Evolutionary conservation across 1,140 invertebrate species (phyloP), one percentile per base, ranked within the genome.

Genomic region (Plectrocnemia conspersa): DNA sequence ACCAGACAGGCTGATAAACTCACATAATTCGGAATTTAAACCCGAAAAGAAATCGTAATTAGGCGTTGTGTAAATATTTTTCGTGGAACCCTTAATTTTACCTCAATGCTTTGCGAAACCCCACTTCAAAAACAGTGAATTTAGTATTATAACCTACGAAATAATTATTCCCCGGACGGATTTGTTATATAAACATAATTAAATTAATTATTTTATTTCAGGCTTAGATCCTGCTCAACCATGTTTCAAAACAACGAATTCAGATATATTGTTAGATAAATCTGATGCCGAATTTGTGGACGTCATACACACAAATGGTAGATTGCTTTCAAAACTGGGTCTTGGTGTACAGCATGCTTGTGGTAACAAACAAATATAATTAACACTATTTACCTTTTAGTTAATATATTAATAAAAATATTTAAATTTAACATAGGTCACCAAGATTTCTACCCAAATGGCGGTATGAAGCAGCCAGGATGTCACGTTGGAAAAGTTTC

Each of bases 371-470:
- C 25, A 10, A 13, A 13, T 18, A 40, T 16, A 18, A 40, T 10
- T 5, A 33, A n/a, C 6, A 29, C n/a, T 29, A 6, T 6, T 6
- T 29, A 29, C 6, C n/a, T 29, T 29, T n/a, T 7, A 29, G 6
- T 29, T 6, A 29, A 29, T 29, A 29, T 29, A 7, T 29, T 29
- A 29, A 29, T 29, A 29, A 29, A n/a, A 29, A 29, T 29, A 29
- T 29, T 29, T 29, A 29, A 29, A n/a, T n/a, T n/a, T n/a, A n/a
- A 21, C 23, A 49, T 62, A 73, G 83, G 82, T 23, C 74, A 83
- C 55, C 71, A 76, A 11, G 83, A 86, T 63, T 85, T 84, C 66
- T 85, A 83, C 63, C 81, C 81, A 0, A 85, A 85, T 58, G 83
- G 83, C 7, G 79, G 79, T 11, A 76, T 71, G 66, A 68, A 68